Evolutionary conservation across 2,113 vertebrate genomes (phyloP).

Genomic region (Nematolebias whitei): DNA sequence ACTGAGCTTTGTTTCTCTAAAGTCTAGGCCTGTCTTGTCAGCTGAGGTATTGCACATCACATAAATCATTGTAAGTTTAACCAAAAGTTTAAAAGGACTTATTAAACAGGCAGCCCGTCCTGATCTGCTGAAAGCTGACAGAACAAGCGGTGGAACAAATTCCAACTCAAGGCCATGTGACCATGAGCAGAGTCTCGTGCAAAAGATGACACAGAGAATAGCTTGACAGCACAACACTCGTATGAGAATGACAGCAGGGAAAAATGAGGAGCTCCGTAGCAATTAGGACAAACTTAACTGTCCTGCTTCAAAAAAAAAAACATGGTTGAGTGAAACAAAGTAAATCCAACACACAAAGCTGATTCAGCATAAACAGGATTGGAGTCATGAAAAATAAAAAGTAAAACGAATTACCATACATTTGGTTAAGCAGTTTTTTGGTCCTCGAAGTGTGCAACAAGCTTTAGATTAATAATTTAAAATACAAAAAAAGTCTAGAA

Average conservation of each 20-base stretch:
- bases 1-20: background rate
- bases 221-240: background rate
- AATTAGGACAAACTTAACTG: conserved; percentile 2
- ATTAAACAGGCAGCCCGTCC: conserved; percentile 10
- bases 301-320: conserved; percentile 16
- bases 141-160: conserved; percentile 9
- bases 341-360: background rate
- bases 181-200: background rate
- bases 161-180: conserved; percentile 25
- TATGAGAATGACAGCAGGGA: conserved; percentile 8
- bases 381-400: no score
- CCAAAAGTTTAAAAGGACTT: no score
- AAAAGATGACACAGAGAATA: conserved; percentile 20
- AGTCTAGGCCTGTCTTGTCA: background rate
- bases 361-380: background rate
- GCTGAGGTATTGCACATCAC: background rate
- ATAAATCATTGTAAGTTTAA: no score
- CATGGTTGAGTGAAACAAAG: conserved; percentile 9
- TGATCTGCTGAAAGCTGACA: conserved; percentile 27
- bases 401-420: background rate
- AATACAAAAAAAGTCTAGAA: background rate
- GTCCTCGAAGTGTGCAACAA: background rate
- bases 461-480: background rate
- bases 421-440: background rate
- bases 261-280: background rate